Evolutionary conservation across 2,113 vertebrate genomes (phyloP).

Genomic region (Megaceryle torquata): DNA sequence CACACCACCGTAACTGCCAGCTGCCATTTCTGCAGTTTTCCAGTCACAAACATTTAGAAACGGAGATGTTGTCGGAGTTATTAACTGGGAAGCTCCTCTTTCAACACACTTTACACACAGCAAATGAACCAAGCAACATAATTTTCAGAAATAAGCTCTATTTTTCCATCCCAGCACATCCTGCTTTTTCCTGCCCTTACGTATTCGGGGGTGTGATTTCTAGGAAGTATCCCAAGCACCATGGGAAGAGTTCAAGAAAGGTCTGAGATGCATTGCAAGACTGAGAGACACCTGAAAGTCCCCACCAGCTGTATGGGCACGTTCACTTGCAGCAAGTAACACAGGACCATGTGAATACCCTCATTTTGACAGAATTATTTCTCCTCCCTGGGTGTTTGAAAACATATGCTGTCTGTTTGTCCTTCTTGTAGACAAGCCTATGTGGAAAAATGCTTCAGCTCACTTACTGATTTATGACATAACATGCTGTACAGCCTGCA

Average conservation of each 20-base stretch:
- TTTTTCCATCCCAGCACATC: not conserved
- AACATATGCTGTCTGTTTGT: not conserved
- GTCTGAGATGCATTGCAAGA: not conserved
- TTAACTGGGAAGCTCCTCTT: not conserved
- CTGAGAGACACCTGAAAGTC: not conserved
- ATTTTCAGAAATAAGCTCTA: not conserved
- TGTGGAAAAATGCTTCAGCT: too few species aligned
- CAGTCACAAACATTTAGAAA: not conserved
- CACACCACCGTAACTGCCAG: not conserved
- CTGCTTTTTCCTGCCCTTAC: not conserved
- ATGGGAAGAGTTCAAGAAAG: not conserved
- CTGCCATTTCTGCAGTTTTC: not conserved
- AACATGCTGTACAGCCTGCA: too few species aligned
- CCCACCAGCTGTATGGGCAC: not conserved
- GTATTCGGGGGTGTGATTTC: not conserved
- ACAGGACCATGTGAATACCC: not conserved
- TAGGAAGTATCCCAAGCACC: not conserved
- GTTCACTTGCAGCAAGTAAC: not conserved
- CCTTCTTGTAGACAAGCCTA: too few species aligned
- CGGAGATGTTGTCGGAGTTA: not conserved
- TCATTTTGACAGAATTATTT: not conserved
- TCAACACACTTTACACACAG: not conserved
- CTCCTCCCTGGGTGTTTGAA: not conserved
- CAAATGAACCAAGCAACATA: not conserved
- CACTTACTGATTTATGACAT: too few species aligned